These are phyloP conservation scores for Hypselothyrea guttata DNA, from an alignment of 2,888 invertebrate species.

Conservation along the genomic window DNA sequence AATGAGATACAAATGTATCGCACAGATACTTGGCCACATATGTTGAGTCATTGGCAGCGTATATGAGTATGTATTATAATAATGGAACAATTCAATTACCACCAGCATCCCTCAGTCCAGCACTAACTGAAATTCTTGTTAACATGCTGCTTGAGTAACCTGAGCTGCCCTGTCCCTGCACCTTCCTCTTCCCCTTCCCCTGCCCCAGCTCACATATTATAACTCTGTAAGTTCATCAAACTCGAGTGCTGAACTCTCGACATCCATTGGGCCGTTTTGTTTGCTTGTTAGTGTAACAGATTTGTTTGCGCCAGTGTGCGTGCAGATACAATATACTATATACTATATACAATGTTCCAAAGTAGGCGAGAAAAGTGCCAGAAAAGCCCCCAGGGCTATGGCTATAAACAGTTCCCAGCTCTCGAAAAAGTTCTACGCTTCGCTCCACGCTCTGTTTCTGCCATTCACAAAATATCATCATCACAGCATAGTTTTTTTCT, in stretches of 20 bases:
- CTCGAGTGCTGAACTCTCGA: conserved; percentile 40
- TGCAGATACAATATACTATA: conserved; percentile 12
- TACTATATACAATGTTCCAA: conserved; percentile 20
- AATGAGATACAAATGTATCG: conserved; percentile 57
- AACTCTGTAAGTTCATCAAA: conserved; percentile 67
- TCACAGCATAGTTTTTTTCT: conserved; percentile 29
- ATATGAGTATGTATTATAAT: conserved; percentile 38
- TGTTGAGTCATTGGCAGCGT: conserved; percentile 62
- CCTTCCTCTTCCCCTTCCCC: too few species aligned
- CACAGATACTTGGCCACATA: conserved; percentile 35
- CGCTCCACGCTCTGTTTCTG: conserved; percentile 28
- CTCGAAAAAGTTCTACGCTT: conserved; percentile 6
- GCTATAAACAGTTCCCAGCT: conserved; percentile 23
- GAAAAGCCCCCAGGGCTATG: conserved; percentile 14
- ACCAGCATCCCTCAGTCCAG: conserved; percentile 21
- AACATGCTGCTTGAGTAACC: conserved; percentile 5
- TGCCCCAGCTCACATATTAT: conserved; percentile 3
- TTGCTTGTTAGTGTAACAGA: conserved; percentile 69
- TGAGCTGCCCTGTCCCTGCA: conserved; percentile 8
- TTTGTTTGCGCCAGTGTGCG: conserved; percentile 34
- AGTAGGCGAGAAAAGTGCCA: conserved; percentile 49
- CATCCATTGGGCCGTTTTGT: conserved; percentile 51
- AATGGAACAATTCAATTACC: conserved; percentile 74
- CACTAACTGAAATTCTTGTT: conserved; percentile 47
- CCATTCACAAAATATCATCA: conserved; percentile 46